Percentiles rank a stretch among this genome's conserved stretches.
phyloP scores from a whole-genome alignment of 2,888 invertebrate genomes.

The Aleiodes alternator region DNA sequence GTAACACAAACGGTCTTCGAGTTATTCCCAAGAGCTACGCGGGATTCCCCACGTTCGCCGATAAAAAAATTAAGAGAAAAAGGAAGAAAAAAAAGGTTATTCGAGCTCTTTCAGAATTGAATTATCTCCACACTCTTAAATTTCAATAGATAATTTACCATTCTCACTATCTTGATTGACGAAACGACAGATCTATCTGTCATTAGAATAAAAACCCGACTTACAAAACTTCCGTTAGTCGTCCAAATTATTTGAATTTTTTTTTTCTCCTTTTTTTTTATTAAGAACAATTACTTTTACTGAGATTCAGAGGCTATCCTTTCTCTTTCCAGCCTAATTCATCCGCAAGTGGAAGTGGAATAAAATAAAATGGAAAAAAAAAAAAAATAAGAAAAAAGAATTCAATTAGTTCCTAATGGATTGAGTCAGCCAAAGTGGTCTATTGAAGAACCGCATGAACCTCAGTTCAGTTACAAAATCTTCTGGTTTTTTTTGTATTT shows the following conservation, averaged over 20 bases:
- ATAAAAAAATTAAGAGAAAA: background rate
- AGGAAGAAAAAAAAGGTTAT: background rate
- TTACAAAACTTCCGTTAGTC: too few species aligned
- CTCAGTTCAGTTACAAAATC: conserved; percentile 14
- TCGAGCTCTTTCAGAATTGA: background rate
- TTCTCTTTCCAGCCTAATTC: conserved; percentile 28
- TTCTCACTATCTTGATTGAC: too few species aligned
- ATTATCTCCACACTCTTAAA: too few species aligned
- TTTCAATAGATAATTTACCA: too few species aligned
- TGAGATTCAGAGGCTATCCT: background rate
- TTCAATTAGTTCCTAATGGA: background rate
- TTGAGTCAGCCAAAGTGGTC: background rate
- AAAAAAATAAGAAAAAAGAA: background rate
- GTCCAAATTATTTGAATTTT: too few species aligned
- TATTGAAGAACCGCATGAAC: background rate
- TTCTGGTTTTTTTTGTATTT: background rate
- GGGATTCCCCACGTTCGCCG: conserved; percentile 5
- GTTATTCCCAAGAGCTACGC: conserved; percentile 8
- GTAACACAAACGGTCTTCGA: conserved; percentile 37
- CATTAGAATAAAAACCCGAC: too few species aligned
- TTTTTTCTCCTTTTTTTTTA: too few species aligned
- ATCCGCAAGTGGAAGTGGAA: background rate
- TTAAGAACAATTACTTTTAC: conserved; percentile 10
- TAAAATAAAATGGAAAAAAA: too few species aligned
- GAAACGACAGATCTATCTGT: too few species aligned